phyloP scores from a whole-genome alignment of 1,140 invertebrate genomes.

The Hyles euphorbiae region DNA sequence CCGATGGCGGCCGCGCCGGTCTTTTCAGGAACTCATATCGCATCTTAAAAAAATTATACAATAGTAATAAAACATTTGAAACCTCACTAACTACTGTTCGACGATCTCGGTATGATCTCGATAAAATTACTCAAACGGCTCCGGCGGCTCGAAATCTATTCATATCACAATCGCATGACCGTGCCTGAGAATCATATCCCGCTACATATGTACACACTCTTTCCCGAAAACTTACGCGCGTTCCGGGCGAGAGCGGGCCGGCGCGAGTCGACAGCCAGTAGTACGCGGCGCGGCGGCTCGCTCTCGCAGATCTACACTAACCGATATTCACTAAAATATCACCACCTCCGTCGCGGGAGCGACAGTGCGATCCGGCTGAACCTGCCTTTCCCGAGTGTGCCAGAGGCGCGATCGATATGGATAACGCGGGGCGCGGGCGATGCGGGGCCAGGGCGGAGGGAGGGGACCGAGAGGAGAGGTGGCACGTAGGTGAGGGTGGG shows the following conservation, averaged over 20 bases:
- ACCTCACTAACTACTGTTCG: constrained; percentile 73
- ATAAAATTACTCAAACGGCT: constrained; percentile 66
- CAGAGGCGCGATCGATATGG: constrained; percentile 54
- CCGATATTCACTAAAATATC: constrained; percentile 48
- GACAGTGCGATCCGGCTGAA: constrained; percentile 30
- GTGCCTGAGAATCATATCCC: constrained; percentile 71
- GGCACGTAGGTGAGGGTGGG: constrained; percentile 43
- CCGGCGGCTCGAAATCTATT: constrained; percentile 68
- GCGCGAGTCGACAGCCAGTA: constrained; percentile 10
- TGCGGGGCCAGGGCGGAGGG: constrained; percentile 53
- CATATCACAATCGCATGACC: constrained; percentile 75
- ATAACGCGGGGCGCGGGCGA: constrained; percentile 40
- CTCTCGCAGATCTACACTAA: constrained; percentile 39
- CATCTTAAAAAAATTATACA: constrained; percentile 73
- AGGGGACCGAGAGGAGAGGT: constrained; percentile 61
- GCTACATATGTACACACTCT: constrained; percentile 71
- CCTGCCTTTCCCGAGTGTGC: constrained; percentile 45
- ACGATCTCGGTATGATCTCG: constrained; percentile 67
- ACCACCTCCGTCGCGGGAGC: constrained; percentile 41
- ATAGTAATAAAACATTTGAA: constrained; percentile 75
- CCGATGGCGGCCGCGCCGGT: constrained; percentile 43
- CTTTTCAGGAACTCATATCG: constrained; percentile 74
- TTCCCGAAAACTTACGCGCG: constrained; percentile 45
- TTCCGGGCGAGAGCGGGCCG: constrained; percentile 25
- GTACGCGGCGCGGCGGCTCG: constrained; percentile 20